Conservation (phyloP, 37 sponge, comb jelly and placozoan genomes). For the Geodia barretti region DNA sequence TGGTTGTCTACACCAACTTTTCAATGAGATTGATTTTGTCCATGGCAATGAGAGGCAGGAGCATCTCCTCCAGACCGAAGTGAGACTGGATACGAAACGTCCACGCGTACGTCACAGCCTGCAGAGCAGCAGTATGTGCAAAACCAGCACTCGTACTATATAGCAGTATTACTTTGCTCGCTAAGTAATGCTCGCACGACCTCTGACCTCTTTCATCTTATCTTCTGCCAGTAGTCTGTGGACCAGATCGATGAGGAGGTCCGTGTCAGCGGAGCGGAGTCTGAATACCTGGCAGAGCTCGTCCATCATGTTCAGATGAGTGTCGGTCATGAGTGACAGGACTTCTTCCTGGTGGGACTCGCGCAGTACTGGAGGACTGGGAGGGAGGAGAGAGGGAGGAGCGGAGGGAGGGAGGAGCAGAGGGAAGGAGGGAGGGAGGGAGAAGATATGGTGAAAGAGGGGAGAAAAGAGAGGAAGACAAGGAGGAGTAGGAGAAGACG, state of each 20-base stretch:
- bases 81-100: background rate
- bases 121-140: background rate
- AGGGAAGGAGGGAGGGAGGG: background rate
- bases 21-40: slow-evolving; percentile 80
- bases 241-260: background rate
- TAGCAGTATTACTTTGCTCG: background rate
- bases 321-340: background rate
- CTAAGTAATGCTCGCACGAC: background rate
- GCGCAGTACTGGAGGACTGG: background rate
- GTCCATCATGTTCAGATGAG: background rate
- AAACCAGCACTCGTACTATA: no score
- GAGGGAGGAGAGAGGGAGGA: background rate
- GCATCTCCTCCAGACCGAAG: slow-evolving; percentile 20
- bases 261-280: background rate
- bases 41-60: slow-evolving; percentile 62
- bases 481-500: no score
- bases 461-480: background rate
- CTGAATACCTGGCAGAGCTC: background rate
- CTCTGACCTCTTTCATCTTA: background rate
- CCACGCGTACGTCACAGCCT: background rate
- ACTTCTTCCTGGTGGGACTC: background rate
- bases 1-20: slow-evolving; percentile 30
- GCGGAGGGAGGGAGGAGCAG: background rate
- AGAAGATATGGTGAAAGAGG: background rate
- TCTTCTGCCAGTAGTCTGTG: background rate